Percentiles rank a stretch among this genome's conserved stretches.
Conservation (phyloP, 2,113 vertebrate species). For the Pandion haliaetus region DNA sequence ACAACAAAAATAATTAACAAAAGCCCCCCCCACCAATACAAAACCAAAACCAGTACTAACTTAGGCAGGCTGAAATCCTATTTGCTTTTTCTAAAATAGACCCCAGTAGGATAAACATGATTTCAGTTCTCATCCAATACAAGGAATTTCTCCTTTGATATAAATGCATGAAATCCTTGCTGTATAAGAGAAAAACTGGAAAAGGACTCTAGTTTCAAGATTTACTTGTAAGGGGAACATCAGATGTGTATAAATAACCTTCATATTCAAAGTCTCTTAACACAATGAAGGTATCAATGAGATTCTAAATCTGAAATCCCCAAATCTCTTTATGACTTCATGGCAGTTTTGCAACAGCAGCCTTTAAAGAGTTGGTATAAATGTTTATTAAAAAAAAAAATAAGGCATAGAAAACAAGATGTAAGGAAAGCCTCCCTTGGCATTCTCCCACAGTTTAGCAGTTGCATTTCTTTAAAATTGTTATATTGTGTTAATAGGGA, state of each 20-base stretch:
- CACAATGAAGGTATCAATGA: background rate
- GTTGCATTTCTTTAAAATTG: background rate
- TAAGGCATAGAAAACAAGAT: background rate
- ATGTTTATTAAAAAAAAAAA: background rate
- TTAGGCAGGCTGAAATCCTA: background rate
- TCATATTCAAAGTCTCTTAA: background rate
- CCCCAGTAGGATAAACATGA: background rate
- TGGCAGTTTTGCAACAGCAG: background rate
- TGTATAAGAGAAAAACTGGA: background rate
- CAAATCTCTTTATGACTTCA: background rate
- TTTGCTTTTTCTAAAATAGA: background rate
- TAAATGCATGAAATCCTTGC: background rate
- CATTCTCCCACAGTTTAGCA: background rate
- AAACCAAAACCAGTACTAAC: background rate
- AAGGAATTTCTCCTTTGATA: background rate
- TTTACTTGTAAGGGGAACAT: background rate
- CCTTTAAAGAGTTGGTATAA: background rate
- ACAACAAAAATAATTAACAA: background rate
- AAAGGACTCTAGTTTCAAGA: background rate
- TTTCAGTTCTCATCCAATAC: background rate
- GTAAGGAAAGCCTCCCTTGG: background rate
- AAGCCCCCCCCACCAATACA: rapidly evolving
- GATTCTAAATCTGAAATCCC: background rate
- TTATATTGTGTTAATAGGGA: background rate
- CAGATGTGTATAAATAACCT: background rate